A percentile compares a stretch with the other conserved stretches of the same genome.
Evolutionary conservation across 2,888 invertebrate genomes (phyloP).

Genomic region (Lampropteryx suffumata): DNA sequence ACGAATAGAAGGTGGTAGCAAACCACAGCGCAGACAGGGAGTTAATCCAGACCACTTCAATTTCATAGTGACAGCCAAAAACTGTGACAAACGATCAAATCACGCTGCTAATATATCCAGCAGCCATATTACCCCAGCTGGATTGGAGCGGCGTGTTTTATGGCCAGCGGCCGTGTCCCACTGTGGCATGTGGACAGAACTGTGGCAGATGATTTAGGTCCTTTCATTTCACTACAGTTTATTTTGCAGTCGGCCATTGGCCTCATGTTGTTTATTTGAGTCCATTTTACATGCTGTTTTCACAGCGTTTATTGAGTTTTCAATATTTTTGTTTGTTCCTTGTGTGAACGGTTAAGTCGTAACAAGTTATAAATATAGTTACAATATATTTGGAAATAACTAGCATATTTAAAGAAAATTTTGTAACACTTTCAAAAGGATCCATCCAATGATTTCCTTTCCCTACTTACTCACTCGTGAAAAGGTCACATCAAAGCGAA

Average conservation of each 20-base stretch:
- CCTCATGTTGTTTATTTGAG: conserved; percentile 9
- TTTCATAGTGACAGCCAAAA: conserved; percentile 27
- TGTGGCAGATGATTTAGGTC: conserved; percentile 65
- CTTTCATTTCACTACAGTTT: conserved; percentile 67
- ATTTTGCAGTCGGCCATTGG: conserved; percentile 45
- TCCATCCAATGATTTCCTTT: conserved; percentile 3
- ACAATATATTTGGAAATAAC: neutral
- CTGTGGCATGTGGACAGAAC: conserved; percentile 70
- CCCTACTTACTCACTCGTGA: conserved; percentile 1
- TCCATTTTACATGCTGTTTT: neutral
- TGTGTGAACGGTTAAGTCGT: too few relatives aligned
- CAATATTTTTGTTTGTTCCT: too few relatives aligned
- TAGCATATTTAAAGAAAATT: neutral
- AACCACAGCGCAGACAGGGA: conserved; percentile 4
- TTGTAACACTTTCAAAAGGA: neutral
- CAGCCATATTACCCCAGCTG: conserved; percentile 42
- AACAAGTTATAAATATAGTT: too few relatives aligned
- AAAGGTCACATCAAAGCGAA: conserved; percentile 23
- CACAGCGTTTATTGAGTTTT: neutral
- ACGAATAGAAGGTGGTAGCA: too few relatives aligned
- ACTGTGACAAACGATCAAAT: conserved; percentile 47
- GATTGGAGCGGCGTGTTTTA: conserved; percentile 62
- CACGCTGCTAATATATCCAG: conserved; percentile 45
- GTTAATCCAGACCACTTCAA: conserved; percentile 21
- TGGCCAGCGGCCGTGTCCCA: conserved; percentile 36